These are phyloP conservation scores for Oryzias melastigma DNA, from an alignment of 2,113 vertebrate species.

Conservation along the genomic window DNA sequence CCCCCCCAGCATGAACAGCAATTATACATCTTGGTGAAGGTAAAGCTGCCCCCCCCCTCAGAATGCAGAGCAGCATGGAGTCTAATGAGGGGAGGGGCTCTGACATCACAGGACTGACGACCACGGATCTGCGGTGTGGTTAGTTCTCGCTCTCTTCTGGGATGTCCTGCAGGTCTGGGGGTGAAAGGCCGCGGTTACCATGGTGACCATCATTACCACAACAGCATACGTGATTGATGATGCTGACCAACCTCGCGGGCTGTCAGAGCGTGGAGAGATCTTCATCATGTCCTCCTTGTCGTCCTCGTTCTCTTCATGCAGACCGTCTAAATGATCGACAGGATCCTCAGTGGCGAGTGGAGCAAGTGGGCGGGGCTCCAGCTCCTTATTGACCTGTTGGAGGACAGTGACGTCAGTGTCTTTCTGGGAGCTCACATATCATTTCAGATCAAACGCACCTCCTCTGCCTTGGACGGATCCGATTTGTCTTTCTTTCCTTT, in stretches of 20 bases:
- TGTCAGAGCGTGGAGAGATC: slow-evolving; percentile 68
- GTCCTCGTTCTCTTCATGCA: slow-evolving; percentile 77
- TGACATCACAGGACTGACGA: slow-evolving; percentile 19
- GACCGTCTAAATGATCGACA: slow-evolving; percentile 70
- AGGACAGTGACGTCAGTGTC: not conserved
- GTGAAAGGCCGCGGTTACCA: slow-evolving; percentile 37
- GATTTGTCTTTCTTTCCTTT: slow-evolving; percentile 46
- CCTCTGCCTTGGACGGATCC: slow-evolving; percentile 37
- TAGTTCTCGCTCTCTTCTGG: slow-evolving; percentile 86
- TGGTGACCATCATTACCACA: not conserved
- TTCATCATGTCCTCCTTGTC: slow-evolving; percentile 64
- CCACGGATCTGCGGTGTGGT: slow-evolving; percentile 43
- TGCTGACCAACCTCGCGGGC: slow-evolving; percentile 73
- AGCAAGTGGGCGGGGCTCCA: slow-evolving; percentile 47
- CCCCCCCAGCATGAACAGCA: no score
- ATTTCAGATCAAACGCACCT: slow-evolving; percentile 45
- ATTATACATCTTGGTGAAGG: no score
- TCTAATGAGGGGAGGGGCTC: not conserved
- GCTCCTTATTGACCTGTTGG: slow-evolving; percentile 48
- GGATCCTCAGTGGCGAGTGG: slow-evolving; percentile 68
- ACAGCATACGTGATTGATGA: no score
- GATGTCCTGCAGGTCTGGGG: slow-evolving; percentile 90
- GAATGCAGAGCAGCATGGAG: not conserved
- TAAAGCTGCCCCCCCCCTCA: no score
- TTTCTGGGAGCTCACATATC: not conserved